Conservation (phyloP, 1,140 invertebrate species). For the Coptotermes formosanus region DNA sequence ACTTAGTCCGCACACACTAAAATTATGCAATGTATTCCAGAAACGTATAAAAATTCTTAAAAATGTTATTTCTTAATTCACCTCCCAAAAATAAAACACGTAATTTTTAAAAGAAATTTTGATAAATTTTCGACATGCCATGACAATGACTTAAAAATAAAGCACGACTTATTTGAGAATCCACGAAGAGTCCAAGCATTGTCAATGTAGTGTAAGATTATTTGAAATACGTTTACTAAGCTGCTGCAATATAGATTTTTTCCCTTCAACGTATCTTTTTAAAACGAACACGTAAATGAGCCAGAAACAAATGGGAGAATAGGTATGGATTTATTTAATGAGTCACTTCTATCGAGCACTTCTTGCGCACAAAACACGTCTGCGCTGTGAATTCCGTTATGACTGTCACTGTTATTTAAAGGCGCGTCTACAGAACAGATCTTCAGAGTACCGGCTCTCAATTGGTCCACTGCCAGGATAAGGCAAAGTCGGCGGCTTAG, state of each 20-base stretch:
- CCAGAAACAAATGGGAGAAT: not conserved
- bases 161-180: too few relatives aligned
- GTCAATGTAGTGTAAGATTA: not conserved
- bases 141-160: too few relatives aligned
- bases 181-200: too few relatives aligned
- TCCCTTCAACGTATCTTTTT: not conserved
- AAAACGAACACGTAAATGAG: not conserved
- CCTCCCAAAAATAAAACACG: too few relatives aligned
- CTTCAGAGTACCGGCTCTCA: not conserved
- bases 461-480: conserved; percentile 8
- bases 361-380: not conserved
- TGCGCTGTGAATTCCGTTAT: not conserved
- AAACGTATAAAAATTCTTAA: too few relatives aligned
- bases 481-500: not conserved
- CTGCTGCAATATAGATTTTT: not conserved
- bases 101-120: too few relatives aligned
- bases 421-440: not conserved
- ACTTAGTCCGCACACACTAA: too few relatives aligned
- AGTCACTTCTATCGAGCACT: not conserved
- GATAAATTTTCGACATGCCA: too few relatives aligned
- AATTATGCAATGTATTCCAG: too few relatives aligned
- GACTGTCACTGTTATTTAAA: not conserved
- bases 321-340: not conserved
- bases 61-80: too few relatives aligned
- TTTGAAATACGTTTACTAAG: not conserved